These are phyloP conservation scores for Tenthredo notha DNA, from an alignment of 2,888 invertebrate genomes.

Conservation along the genomic window DNA sequence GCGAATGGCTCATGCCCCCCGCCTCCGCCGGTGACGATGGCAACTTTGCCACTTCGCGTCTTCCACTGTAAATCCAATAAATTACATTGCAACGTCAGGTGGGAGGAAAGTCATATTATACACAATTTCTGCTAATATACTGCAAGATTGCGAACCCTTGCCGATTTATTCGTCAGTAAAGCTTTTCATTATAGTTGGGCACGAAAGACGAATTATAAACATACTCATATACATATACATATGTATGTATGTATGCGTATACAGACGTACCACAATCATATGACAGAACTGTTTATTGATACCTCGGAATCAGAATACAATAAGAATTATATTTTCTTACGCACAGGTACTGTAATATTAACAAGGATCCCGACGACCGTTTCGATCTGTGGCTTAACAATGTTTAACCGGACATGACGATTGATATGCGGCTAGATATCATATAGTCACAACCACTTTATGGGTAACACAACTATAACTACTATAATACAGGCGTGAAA, in stretches of 20 bases:
- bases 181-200: too few relatives aligned
- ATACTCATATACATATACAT: too few relatives aligned
- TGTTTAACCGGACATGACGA: not conserved
- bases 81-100: not conserved
- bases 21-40: constrained; percentile 88
- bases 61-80: constrained; percentile 62
- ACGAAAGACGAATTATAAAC: too few relatives aligned
- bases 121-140: too few relatives aligned
- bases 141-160: too few relatives aligned
- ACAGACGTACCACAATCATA: too few relatives aligned
- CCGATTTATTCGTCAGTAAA: too few relatives aligned
- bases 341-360: not conserved
- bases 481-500: not conserved
- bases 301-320: not conserved
- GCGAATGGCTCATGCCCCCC: constrained; percentile 90
- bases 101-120: too few relatives aligned
- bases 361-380: not conserved
- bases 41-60: constrained; percentile 75
- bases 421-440: not conserved
- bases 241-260: too few relatives aligned
- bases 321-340: not conserved
- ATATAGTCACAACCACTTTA: not conserved
- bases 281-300: constrained; percentile 16
- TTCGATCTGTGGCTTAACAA: not conserved
- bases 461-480: not conserved